Evolutionary conservation across 2,113 vertebrate species (phyloP).

Genomic region (Mastomys coucha): DNA sequence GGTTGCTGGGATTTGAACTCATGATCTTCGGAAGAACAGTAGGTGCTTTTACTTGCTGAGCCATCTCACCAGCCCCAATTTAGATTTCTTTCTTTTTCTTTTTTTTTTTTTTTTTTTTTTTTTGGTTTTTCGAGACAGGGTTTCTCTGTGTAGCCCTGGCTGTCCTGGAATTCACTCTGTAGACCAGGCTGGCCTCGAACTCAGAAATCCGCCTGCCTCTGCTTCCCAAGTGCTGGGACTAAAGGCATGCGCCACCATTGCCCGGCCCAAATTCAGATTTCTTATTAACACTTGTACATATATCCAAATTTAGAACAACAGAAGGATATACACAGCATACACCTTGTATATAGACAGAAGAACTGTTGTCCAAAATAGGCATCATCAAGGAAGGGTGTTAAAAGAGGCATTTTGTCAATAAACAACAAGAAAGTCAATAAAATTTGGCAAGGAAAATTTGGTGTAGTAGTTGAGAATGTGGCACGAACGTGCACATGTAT

Average conservation of each 20-base stretch:
- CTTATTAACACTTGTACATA: background rate
- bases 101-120: too few species aligned
- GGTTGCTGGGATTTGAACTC: too few species aligned
- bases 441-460: background rate
- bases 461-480: background rate
- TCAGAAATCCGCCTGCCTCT: too few species aligned
- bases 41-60: too few species aligned
- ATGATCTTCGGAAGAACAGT: too few species aligned
- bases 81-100: background rate
- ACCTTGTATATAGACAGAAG: background rate
- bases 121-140: too few species aligned
- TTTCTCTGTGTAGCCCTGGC: too few species aligned
- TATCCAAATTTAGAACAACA: background rate
- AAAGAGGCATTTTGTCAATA: background rate
- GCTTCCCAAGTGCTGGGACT: too few species aligned
- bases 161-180: too few species aligned
- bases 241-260: too few species aligned
- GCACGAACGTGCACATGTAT: too few species aligned
- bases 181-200: too few species aligned
- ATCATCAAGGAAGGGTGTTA: background rate
- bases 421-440: background rate
- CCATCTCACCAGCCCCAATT: background rate
- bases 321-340: background rate
- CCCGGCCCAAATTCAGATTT: background rate
- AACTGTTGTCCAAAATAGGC: background rate